A percentile compares a stretch with the other conserved stretches of the same genome.
Conservation (phyloP, 2,113 vertebrate species). For the Psilopogon haemacephalus region DNA sequence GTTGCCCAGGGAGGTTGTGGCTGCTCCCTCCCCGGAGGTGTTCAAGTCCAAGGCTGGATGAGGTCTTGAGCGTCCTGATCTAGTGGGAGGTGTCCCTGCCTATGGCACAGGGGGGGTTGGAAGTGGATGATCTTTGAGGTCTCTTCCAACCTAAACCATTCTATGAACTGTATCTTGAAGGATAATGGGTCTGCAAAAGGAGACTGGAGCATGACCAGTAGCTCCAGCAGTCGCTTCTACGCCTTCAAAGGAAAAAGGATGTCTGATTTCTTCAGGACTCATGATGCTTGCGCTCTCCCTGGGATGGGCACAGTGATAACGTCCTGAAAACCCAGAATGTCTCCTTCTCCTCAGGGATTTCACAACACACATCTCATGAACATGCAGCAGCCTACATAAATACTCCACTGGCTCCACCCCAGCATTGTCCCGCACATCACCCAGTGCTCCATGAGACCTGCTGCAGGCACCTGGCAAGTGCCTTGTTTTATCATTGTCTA, state of each 20-base stretch:
- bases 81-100: no score
- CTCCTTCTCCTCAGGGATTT: not conserved
- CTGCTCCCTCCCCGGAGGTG: no score
- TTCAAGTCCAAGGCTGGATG: no score
- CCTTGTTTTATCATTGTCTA: not conserved
- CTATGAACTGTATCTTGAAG: not conserved
- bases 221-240: not conserved
- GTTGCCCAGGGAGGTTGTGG: no score
- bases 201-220: not conserved
- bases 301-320: not conserved
- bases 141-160: no score
- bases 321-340: not conserved
- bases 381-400: not conserved
- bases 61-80: no score
- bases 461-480: not conserved
- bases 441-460: not conserved
- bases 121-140: no score
- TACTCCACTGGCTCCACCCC: not conserved
- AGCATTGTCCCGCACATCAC: fast-evolving
- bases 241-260: not conserved
- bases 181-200: not conserved
- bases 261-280: not conserved
- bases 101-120: no score
- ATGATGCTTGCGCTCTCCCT: fast-evolving
- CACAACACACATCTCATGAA: not conserved